Base-by-base conservation (phyloP, 1,140 invertebrate genomes). In the Linepithema humile region DNA sequence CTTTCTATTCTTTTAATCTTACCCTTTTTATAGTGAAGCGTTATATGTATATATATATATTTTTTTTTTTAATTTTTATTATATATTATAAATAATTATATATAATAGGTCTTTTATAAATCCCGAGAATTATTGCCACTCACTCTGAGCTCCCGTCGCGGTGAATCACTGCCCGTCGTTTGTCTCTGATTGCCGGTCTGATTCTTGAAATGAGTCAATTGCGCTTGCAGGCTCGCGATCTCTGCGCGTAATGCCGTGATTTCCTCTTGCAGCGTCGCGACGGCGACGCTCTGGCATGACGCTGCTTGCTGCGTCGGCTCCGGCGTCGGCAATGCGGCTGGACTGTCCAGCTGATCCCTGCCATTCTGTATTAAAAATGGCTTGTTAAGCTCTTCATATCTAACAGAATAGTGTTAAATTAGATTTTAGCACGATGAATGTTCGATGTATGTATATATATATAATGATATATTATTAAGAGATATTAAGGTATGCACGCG, bases 181-280 rank as follows among this genome's bases (percentile, higher is more conserved):
- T 90, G 91, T 48, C 85, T 84, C 55, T 88, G 85, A 85, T 87
- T 88, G 77, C 59, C 84, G 35, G 82, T 86, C 60, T 88, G 90
- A 53, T 72, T 86, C 59, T 89, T 90, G 57, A 77, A 90, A 64
- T 91, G 91, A 3, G 94, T 93, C 7, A 96, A 89, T 89, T 96
- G 95, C 2, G 94, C 91, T 80, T 96, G 95, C 0, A 95, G 91
- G 23, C 95, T 92, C 1, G 94, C 91, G 43, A 96, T 94, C 90
- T 96, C 95, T 0, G 94, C 92, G 83, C 94, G 94, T 53, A 96
- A 90, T 70, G 94, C 94, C 6, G 92, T 86, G 26, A 96, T 95
- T 93, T 96, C 95, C 59, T 95, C 95, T 84, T 95, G 95, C 32
- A 96, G 67, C 15, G 91, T 83, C n/a, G 89, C 91, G 10, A 92